Evolutionary conservation across 2,888 invertebrate genomes (phyloP).

Genomic region (Pseudoips prasinana): DNA sequence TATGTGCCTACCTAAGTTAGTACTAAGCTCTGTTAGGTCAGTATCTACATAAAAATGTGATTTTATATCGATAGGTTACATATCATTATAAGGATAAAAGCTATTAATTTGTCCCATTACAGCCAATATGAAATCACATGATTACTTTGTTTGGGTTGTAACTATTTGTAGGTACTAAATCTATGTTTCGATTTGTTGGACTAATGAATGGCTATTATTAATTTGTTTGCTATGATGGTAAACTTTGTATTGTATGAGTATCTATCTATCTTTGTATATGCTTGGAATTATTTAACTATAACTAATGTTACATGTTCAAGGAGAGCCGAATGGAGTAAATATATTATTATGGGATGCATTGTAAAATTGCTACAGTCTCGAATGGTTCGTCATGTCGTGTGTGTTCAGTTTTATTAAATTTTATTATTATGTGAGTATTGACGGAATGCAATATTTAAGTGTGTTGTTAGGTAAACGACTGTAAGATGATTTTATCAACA

Average conservation of each 20-base stretch:
- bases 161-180: conserved; percentile 35
- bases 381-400: conserved; percentile 56
- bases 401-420: conserved; percentile 44
- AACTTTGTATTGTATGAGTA: conserved; percentile 41
- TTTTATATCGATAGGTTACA: conserved; percentile 18
- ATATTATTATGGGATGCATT: conserved; percentile 20
- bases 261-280: too few species aligned
- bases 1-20: conserved; percentile 48
- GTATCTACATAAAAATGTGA: conserved; percentile 19
- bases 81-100: not conserved
- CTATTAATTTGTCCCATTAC: too few species aligned
- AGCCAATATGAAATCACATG: conserved; percentile 29
- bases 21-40: conserved; percentile 34
- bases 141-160: conserved; percentile 26
- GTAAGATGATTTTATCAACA: conserved; percentile 58
- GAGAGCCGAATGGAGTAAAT: conserved; percentile 19
- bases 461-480: conserved; percentile 52
- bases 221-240: conserved; percentile 35
- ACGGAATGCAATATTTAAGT: conserved; percentile 81
- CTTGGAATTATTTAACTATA: conserved; percentile 34
- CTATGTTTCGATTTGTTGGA: conserved; percentile 33
- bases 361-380: conserved; percentile 29
- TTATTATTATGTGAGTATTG: conserved; percentile 61
- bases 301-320: conserved; percentile 19
- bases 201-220: conserved; percentile 29